phyloP scores from a whole-genome alignment of 2,113 vertebrate species.

The Epinephelus cyanopodus region DNA sequence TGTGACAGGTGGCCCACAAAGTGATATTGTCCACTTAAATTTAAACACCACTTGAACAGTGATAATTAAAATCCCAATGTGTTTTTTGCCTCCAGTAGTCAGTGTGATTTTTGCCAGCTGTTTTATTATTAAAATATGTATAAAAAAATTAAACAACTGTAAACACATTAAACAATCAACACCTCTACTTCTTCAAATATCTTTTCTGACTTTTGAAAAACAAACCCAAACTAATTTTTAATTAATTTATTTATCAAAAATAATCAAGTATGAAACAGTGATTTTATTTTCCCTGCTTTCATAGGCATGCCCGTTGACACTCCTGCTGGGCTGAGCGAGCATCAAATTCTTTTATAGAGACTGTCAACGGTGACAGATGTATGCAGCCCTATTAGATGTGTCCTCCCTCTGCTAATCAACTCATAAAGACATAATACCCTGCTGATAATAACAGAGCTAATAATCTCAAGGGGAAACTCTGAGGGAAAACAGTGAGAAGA shows the following conservation, averaged over 20 bases:
- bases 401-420: constrained; percentile 62
- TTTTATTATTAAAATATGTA: not conserved
- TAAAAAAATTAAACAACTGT: not conserved
- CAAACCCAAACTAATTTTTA: not conserved
- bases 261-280: not conserved
- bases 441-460: constrained; percentile 64
- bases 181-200: not conserved
- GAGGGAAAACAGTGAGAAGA: constrained; percentile 46
- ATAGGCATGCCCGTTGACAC: constrained; percentile 18
- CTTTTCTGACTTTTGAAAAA: not conserved
- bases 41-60: not conserved
- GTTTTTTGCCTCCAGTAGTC: not conserved
- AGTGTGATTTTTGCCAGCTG: not conserved
- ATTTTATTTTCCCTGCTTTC: constrained; percentile 4
- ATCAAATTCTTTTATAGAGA: constrained; percentile 35
- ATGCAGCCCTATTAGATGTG: constrained; percentile 13
- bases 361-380: constrained; percentile 59
- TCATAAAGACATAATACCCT: constrained; percentile 64
- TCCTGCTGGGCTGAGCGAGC: not conserved
- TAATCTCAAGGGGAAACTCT: constrained; percentile 67
- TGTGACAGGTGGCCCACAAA: not conserved
- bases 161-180: not conserved
- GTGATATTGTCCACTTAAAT: not conserved
- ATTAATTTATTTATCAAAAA: not conserved
- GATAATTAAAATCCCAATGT: not conserved